Evolutionary conservation across 2,888 invertebrate genomes (phyloP).

Genomic region (Uloborus plumipes): DNA sequence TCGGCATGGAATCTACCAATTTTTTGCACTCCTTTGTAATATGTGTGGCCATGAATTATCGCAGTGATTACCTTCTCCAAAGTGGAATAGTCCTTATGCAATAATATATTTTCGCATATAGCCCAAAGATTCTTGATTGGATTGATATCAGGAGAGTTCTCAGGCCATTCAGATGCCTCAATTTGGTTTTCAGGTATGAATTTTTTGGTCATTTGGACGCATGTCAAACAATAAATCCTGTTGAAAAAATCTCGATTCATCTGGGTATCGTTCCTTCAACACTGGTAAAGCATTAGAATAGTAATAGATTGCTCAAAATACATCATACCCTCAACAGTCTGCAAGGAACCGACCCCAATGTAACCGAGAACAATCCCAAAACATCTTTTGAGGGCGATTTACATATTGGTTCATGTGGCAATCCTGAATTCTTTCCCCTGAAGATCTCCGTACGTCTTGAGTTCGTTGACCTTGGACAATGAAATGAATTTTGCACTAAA

Average conservation of each 20-base stretch:
- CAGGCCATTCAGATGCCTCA: not conserved
- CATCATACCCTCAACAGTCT: constrained; percentile 6
- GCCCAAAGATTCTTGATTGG: too few species aligned
- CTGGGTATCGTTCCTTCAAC: constrained; percentile 5
- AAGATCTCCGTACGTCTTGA: constrained; percentile 4
- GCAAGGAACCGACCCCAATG: not conserved
- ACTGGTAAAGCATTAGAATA: not conserved
- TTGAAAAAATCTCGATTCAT: constrained; percentile 1
- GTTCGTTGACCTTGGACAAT: constrained; percentile 13
- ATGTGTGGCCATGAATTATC: constrained; percentile 1
- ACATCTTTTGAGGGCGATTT: not conserved
- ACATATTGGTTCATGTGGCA: constrained; percentile 13
- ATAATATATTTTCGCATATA: not conserved
- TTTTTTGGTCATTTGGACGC: constrained; percentile 7
- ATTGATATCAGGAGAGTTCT: too few species aligned
- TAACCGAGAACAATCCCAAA: constrained; percentile 11
- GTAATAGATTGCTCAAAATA: constrained; percentile 1
- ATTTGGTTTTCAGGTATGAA: constrained; percentile 6
- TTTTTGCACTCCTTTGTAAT: constrained; percentile 1
- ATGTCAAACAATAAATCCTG: constrained; percentile 1
- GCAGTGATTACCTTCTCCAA: constrained; percentile 7
- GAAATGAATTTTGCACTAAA: constrained; percentile 2
- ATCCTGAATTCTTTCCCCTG: not conserved
- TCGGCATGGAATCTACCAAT: not conserved
- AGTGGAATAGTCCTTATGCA: not conserved